These are phyloP conservation scores for Panagrolaimus sp. DNA, from an alignment of 1,140 invertebrate species.

Conservation along the genomic window DNA sequence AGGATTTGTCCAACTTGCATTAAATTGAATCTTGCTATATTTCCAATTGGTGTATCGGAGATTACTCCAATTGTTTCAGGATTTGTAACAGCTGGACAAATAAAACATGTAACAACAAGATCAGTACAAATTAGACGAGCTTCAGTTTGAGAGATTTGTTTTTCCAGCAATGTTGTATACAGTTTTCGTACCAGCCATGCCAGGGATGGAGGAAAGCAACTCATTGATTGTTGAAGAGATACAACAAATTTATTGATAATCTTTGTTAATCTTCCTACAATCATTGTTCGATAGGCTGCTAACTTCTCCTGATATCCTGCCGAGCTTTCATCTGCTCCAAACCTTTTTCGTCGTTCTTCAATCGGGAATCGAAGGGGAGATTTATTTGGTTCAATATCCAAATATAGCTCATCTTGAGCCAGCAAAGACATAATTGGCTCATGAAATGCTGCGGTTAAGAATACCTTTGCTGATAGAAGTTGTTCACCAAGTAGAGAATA, in stretches of 20 bases:
- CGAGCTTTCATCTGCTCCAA: constrained; percentile 68
- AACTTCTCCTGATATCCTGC: constrained; percentile 39
- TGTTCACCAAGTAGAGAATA: constrained; percentile 83
- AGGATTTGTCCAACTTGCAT: constrained; percentile 83
- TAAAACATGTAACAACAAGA: constrained; percentile 84
- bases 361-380: constrained; percentile 71
- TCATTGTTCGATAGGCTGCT: constrained; percentile 50
- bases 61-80: constrained; percentile 88
- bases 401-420: constrained; percentile 82
- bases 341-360: constrained; percentile 71
- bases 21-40: constrained; percentile 82
- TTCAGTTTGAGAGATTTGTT: constrained; percentile 63
- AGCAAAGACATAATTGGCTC: constrained; percentile 84
- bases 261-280: constrained; percentile 73
- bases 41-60: constrained; percentile 79
- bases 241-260: constrained; percentile 77
- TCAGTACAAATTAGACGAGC: constrained; percentile 73
- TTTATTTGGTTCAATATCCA: constrained; percentile 86
- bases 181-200: constrained; percentile 66
- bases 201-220: constrained; percentile 77
- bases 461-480: constrained; percentile 77
- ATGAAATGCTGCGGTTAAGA: constrained; percentile 83
- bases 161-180: constrained; percentile 61
- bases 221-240: constrained; percentile 73
- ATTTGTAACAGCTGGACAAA: constrained; percentile 91